A percentile compares a stretch with the other conserved stretches of the same genome.
Evolutionary conservation across 2,888 invertebrate genomes (phyloP).

Genomic region (Imbricaverruca yamaguchii): DNA sequence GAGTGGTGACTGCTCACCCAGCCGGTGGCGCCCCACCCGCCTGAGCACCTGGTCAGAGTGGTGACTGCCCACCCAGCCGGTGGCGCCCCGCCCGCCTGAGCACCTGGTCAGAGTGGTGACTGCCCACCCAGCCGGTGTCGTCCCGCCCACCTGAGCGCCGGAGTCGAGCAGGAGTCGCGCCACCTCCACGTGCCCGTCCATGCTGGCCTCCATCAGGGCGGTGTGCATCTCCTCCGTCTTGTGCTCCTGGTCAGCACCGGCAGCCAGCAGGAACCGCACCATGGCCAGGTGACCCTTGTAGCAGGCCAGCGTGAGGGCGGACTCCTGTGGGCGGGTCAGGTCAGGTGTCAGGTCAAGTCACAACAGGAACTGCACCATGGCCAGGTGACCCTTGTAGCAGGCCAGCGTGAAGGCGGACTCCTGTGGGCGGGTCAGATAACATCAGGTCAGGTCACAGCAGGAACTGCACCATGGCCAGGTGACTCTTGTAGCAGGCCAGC

Average conservation of each 20-base stretch:
- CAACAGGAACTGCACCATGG: slow-evolving; percentile 92
- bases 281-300: slow-evolving; percentile 95
- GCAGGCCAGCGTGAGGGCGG: slow-evolving; percentile 88
- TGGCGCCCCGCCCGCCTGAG: no score
- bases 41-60: no score
- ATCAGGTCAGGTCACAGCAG: slow-evolving; percentile 52
- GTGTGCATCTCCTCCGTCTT: slow-evolving; percentile 99
- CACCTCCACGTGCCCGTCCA: slow-evolving; percentile 99
- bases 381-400: slow-evolving; percentile 92
- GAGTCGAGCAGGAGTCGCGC: slow-evolving; percentile 88
- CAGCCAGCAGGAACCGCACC: slow-evolving; percentile 90
- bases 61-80: no score
- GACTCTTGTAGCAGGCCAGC: slow-evolving; percentile 90
- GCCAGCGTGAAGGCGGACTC: slow-evolving; percentile 93
- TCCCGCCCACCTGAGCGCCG: slow-evolving; percentile 68
- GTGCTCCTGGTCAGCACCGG: slow-evolving; percentile 92
- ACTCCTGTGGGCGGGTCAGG: slow-evolving; percentile 56
- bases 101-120: no score
- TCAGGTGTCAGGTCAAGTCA: neutral
- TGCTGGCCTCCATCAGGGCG: slow-evolving; percentile 97
- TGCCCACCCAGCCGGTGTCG: no score
- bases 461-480: slow-evolving; percentile 94
- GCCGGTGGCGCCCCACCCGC: no score
- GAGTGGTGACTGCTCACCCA: no score
- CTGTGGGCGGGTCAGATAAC: slow-evolving; percentile 30